Evolutionary conservation across 2,797 vertebrate genomes (phyloP), one percentile per base, ranked within the genome.

Genomic region (Melanotaenia trifasciata): DNA sequence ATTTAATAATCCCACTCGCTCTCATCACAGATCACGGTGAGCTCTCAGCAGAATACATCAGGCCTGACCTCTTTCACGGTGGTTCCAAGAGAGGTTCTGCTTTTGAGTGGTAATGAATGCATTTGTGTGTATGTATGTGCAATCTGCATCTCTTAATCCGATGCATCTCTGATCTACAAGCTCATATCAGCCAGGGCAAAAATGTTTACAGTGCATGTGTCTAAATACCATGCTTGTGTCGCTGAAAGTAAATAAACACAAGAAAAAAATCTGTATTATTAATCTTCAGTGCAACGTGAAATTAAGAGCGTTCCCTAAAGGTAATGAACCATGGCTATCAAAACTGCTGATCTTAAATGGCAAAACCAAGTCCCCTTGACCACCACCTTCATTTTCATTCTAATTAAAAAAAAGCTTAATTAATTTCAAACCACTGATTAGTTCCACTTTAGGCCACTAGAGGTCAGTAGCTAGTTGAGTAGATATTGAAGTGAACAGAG

Each of bases 381-480:
- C 68, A 72, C 76, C 56, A 67, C 58, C 62, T 71, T 81, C 3
- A 70, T 73, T 84, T 78, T 74, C 57, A 66, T 69, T 57, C 57
- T 72, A 71, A 83, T 84, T 71, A 77, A 22, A 72, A 28, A 65
- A 78, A 24, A 14, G 24, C 62, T 70, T 70, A 77, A 88, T 84
- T 87, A 60, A 68, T 68, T 84, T 74, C 40, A 51, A 24, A 50
- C 50, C 8, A 64, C 51, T 47, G 74, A 84, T 78, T 72, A 45
- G 6, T 91, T 80, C 82, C 67, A n/a, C 26, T 58, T 24, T 1
- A 0, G 0, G 58, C 90, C 94, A 94, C 91, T 93, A 94, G 94
- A 92, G 90, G 92, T 91, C 93, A 93, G 89, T 89, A 76, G 75
- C 69, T 72, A 91, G 91, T 90, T 64, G 43, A 83, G 64, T 36